A percentile compares a stretch with the other conserved stretches of the same genome.
Conservation (phyloP, 2,888 invertebrate genomes). For the Lepidochrysops patricia region DNA sequence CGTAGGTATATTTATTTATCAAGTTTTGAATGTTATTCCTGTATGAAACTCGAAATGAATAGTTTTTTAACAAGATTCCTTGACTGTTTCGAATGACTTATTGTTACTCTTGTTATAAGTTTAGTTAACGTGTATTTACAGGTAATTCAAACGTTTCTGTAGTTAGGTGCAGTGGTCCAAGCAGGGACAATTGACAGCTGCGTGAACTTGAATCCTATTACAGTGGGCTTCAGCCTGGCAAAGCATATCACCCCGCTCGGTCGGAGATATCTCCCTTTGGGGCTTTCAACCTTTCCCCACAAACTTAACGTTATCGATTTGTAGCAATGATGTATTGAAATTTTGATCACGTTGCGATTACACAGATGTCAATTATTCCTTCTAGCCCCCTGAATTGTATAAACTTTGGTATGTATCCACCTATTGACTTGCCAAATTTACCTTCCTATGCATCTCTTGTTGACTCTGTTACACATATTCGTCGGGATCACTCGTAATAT, state of each 20-base stretch:
- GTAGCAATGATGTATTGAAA: too few species aligned
- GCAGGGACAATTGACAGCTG: too few species aligned
- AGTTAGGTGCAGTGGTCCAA: too few species aligned
- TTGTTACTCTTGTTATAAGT: neutral
- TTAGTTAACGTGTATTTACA: neutral
- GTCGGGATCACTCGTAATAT: conserved; percentile 19
- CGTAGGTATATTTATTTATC: conserved; percentile 15
- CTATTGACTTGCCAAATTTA: conserved; percentile 58
- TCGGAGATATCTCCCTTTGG: too few species aligned
- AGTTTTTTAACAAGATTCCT: neutral
- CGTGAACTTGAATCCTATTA: too few species aligned
- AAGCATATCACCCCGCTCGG: too few species aligned
- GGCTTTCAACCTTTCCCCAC: too few species aligned
- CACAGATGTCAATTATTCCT: too few species aligned
- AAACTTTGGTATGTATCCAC: conserved; percentile 45
- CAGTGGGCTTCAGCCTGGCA: too few species aligned
- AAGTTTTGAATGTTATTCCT: conserved; percentile 22
- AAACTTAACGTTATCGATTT: too few species aligned
- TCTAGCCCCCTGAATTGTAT: conserved; percentile 24
- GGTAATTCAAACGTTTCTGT: conserved; percentile 23
- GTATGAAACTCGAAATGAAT: neutral
- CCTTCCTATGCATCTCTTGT: conserved; percentile 54
- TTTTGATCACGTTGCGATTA: too few species aligned
- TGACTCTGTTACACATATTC: conserved; percentile 46
- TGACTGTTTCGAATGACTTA: neutral